A percentile compares a stretch with the other conserved stretches of the same genome.
These are phyloP conservation scores for Callimico goeldii DNA, from an alignment of 2,797 vertebrate species.

Conservation along the genomic window DNA sequence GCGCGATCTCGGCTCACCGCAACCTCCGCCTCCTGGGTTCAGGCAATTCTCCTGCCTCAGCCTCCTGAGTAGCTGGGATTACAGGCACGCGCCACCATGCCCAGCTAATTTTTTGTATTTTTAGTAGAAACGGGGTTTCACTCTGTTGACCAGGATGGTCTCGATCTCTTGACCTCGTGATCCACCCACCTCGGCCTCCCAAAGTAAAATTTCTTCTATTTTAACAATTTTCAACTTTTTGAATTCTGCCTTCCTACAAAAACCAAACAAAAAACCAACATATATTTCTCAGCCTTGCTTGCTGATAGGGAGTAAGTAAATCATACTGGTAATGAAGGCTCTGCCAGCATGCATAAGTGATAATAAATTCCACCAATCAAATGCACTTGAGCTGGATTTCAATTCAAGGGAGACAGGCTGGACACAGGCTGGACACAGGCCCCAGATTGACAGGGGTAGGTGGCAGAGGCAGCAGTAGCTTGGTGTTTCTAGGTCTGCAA, in stretches of 20 bases:
- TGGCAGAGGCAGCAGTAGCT: neutral
- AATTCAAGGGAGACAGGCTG: rapidly evolving
- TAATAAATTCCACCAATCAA: neutral
- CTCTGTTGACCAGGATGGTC: no score
- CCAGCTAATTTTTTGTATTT: no score
- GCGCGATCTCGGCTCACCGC: no score
- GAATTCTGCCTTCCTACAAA: neutral
- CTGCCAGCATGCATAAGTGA: neutral
- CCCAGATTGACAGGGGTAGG: rapidly evolving
- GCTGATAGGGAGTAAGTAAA: neutral
- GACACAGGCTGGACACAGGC: neutral
- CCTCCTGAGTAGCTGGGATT: no score
- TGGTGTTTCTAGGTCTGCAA: rapidly evolving
- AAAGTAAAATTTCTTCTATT: neutral
- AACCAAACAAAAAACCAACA: neutral
- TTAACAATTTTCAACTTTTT: neutral
- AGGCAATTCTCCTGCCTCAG: no score
- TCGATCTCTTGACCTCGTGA: no score
- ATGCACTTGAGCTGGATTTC: neutral
- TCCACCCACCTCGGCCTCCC: no score
- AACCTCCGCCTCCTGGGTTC: no score
- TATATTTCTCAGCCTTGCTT: neutral
- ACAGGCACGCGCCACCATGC: no score
- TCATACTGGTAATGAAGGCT: neutral
- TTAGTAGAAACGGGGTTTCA: no score